Conservation (phyloP, 2,113 vertebrate genomes). For the Microcebus griseorufus region DNA sequence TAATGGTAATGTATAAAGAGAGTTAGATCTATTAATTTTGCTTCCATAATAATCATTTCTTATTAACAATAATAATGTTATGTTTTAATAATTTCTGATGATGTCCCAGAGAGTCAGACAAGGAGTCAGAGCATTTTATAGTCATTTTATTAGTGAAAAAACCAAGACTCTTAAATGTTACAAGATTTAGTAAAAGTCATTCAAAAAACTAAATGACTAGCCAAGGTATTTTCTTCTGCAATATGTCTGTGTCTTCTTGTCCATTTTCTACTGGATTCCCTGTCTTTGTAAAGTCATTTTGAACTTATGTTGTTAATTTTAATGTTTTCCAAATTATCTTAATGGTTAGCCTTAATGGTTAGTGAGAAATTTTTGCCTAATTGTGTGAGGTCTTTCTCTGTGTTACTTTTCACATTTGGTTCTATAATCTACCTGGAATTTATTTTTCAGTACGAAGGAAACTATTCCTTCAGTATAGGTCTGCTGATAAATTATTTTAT, state of each 20-base stretch:
- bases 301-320: not conserved
- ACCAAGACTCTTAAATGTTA: not conserved
- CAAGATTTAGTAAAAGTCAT: not conserved
- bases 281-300: not conserved
- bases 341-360: not conserved
- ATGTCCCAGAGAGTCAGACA: not conserved
- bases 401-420: not conserved
- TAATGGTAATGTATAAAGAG: not conserved
- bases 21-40: not conserved
- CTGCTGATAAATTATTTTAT: not conserved
- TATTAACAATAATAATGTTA: not conserved
- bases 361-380: not conserved
- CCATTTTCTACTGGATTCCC: not conserved
- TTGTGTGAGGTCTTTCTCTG: not conserved
- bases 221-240: not conserved
- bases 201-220: not conserved
- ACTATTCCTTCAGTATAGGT: not conserved
- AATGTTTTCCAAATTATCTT: not conserved
- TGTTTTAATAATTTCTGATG: not conserved
- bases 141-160: conserved; percentile 10
- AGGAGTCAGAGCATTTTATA: not conserved
- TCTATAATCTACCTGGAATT: not conserved
- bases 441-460: not conserved
- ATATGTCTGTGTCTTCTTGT: not conserved
- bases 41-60: not conserved